These are phyloP conservation scores for Leiothrix lutea DNA, from an alignment of 2,113 vertebrate genomes.

Conservation along the genomic window DNA sequence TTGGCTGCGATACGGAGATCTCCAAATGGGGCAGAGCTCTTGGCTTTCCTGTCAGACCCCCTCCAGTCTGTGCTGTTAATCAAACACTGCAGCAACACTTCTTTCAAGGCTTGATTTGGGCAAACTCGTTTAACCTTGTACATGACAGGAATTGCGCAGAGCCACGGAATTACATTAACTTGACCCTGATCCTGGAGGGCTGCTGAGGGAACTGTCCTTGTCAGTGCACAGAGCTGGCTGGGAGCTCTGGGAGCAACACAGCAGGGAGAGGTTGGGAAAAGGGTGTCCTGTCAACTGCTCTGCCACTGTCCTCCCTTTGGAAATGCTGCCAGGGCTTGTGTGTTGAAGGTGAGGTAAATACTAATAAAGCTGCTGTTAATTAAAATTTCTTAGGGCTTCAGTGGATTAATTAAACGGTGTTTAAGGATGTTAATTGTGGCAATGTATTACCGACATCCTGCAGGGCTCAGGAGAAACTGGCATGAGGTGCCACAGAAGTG, in stretches of 20 bases:
- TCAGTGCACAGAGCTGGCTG: background rate
- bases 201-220: background rate
- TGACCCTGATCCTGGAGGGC: background rate
- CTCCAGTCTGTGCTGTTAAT: background rate
- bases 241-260: background rate
- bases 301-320: background rate
- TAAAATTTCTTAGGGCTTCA: constrained; percentile 4
- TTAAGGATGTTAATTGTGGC: background rate
- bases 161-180: background rate
- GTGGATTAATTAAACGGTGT: constrained; percentile 2
- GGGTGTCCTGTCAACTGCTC: background rate
- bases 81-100: background rate
- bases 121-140: constrained; percentile 41
- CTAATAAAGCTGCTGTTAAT: constrained; percentile 15
- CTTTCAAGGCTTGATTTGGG: background rate
- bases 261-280: background rate
- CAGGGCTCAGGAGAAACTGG: background rate
- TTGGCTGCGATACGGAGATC: background rate
- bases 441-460: background rate
- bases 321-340: background rate
- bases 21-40: background rate
- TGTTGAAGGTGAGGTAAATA: constrained; percentile 10
- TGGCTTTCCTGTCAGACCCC: background rate
- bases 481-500: background rate
- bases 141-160: background rate